Conservation (phyloP, 2,113 vertebrate species). For the Pelusios castaneus region DNA sequence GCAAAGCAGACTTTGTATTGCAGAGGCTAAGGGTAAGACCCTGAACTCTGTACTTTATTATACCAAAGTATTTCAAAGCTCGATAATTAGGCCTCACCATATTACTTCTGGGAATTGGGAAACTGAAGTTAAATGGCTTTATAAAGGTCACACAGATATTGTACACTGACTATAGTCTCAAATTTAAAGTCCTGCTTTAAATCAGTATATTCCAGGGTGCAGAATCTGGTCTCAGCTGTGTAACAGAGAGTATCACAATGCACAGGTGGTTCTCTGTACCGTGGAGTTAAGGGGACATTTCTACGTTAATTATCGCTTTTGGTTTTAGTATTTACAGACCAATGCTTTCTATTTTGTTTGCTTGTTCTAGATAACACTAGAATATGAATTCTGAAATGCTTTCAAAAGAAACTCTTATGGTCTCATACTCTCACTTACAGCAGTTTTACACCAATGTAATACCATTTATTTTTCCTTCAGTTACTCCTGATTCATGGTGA, state of each 20-base stretch:
- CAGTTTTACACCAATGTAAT: not conserved
- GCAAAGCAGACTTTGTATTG: not conserved
- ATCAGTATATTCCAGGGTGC: not conserved
- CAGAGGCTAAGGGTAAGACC: not conserved
- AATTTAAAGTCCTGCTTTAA: not conserved
- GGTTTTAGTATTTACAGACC: not conserved
- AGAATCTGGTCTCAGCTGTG: not conserved
- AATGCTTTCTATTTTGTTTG: not conserved
- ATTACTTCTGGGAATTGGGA: not conserved
- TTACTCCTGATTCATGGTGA: accelerated
- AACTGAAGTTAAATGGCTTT: not conserved
- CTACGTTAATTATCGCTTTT: not conserved
- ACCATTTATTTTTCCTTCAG: not conserved
- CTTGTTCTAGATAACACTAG: not conserved
- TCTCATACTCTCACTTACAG: not conserved
- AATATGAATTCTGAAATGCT: not conserved
- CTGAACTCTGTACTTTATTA: not conserved
- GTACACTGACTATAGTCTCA: not conserved
- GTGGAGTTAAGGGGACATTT: not conserved
- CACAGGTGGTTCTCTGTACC: accelerated
- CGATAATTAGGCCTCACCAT: not conserved
- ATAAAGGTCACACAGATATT: not conserved
- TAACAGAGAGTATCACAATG: not conserved
- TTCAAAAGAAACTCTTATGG: not conserved
- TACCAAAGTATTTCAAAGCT: not conserved